Evolutionary conservation across 2,797 vertebrate genomes (phyloP).

Genomic region (Chaetophractus vellerosus): DNA sequence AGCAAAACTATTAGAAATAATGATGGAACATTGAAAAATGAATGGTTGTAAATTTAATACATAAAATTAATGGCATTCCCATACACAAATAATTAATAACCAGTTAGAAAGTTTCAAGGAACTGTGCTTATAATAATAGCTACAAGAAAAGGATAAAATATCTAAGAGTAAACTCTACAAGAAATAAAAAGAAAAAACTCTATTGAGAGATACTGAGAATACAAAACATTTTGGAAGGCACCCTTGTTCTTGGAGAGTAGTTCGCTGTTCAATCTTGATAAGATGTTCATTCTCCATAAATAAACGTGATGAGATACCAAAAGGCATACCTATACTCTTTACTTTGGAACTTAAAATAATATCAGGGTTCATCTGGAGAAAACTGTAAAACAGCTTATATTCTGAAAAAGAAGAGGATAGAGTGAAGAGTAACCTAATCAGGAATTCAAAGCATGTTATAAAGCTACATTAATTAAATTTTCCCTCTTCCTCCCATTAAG

Average conservation of each 20-base stretch:
- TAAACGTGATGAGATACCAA: not conserved
- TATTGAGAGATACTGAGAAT: not conserved
- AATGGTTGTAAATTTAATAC: not conserved
- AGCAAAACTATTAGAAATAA: constrained; percentile 20
- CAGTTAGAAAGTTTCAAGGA: not conserved
- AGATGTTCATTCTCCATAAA: not conserved
- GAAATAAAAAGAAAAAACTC: not conserved
- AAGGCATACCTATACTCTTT: not conserved
- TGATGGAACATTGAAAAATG: not conserved
- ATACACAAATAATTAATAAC: not conserved
- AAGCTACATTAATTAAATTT: not conserved
- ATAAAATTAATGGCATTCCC: not conserved
- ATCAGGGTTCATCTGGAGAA: not conserved
- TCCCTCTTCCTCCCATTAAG: not conserved
- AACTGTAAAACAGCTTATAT: constrained; percentile 11
- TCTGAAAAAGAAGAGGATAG: not conserved
- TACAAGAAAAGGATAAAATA: not conserved
- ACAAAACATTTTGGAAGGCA: not conserved
- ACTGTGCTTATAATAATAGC: not conserved
- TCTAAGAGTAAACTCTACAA: not conserved
- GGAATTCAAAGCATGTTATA: not conserved
- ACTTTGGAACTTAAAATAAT: not conserved
- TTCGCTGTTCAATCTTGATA: not conserved
- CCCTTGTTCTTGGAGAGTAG: not conserved
- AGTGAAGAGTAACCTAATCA: not conserved